Evolutionary conservation across 1,140 invertebrate species (phyloP).

Genomic region (Leptinotarsa texana): DNA sequence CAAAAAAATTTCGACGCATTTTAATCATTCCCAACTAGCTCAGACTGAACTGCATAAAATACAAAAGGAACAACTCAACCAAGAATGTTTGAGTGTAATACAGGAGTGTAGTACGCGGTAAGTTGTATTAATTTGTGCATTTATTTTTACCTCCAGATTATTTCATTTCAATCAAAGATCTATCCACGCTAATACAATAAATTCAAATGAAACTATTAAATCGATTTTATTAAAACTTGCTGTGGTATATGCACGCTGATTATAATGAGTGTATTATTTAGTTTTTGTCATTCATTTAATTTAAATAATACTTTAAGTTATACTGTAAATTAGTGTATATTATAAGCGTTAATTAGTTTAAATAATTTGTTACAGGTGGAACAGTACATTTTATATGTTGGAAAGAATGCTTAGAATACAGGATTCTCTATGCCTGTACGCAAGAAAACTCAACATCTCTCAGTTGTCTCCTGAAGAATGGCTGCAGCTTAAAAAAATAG

Average conservation of each 20-base stretch:
- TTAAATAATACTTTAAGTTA: too few relatives aligned
- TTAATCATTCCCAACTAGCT: constrained; percentile 24
- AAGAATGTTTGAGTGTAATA: not conserved
- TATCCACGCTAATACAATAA: too few relatives aligned
- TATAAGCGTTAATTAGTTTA: not conserved
- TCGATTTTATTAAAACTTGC: too few relatives aligned
- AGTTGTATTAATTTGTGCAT: too few relatives aligned
- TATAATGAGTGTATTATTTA: too few relatives aligned
- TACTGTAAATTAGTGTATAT: not conserved
- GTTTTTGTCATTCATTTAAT: too few relatives aligned
- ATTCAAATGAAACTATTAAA: too few relatives aligned
- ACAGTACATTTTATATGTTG: constrained; percentile 10
- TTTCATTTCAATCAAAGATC: too few relatives aligned
- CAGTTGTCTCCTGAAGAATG: constrained; percentile 34
- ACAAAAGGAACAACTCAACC: constrained; percentile 4
- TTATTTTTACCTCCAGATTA: too few relatives aligned
- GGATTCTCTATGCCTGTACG: constrained; percentile 22
- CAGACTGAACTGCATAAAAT: constrained; percentile 9
- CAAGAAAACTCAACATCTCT: constrained; percentile 38
- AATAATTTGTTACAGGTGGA: constrained; percentile 4
- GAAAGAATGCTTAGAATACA: constrained; percentile 32
- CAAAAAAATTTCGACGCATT: constrained; percentile 18
- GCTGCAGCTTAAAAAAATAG: constrained; percentile 35
- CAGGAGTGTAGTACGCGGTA: not conserved
- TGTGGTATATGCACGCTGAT: too few relatives aligned